Percentiles rank a stretch among this genome's conserved stretches.
These are phyloP conservation scores for Dendronephthya gigantea DNA, from an alignment of 64 coral and sea anemone species.

Conservation along the genomic window DNA sequence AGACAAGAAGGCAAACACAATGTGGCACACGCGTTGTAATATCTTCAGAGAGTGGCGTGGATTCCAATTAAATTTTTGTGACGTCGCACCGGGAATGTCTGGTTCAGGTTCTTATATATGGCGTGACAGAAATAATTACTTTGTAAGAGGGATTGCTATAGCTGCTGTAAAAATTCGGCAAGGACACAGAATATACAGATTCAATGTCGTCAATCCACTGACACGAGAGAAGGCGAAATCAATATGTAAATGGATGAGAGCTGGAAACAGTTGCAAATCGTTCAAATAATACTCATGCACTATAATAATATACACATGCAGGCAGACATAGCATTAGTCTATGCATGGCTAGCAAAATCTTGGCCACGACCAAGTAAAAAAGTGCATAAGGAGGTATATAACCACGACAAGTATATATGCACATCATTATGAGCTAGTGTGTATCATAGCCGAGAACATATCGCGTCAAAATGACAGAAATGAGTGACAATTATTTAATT, in stretches of 20 bases:
- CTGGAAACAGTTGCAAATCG: background rate
- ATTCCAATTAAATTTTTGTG: background rate
- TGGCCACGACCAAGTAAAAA: background rate
- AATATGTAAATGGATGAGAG: background rate
- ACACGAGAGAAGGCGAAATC: background rate
- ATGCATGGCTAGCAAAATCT: background rate
- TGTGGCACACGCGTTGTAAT: background rate
- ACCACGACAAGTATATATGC: slow-evolving; percentile 1
- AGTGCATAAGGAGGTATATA: background rate
- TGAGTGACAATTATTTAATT: slow-evolving; percentile 1
- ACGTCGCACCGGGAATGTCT: background rate
- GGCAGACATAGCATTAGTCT: background rate
- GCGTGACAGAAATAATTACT: background rate
- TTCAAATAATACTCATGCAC: background rate
- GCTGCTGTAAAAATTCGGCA: background rate
- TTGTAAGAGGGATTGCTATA: background rate
- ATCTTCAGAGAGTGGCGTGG: background rate
- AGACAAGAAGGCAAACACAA: background rate
- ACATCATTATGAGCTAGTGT: background rate
- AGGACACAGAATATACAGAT: background rate
- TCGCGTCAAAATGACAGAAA: background rate
- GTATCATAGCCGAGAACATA: background rate
- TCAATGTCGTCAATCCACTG: background rate
- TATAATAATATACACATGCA: background rate
- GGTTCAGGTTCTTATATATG: background rate